phyloP scores from a whole-genome alignment of 2,888 invertebrate genomes.

The Sipha maydis region DNA sequence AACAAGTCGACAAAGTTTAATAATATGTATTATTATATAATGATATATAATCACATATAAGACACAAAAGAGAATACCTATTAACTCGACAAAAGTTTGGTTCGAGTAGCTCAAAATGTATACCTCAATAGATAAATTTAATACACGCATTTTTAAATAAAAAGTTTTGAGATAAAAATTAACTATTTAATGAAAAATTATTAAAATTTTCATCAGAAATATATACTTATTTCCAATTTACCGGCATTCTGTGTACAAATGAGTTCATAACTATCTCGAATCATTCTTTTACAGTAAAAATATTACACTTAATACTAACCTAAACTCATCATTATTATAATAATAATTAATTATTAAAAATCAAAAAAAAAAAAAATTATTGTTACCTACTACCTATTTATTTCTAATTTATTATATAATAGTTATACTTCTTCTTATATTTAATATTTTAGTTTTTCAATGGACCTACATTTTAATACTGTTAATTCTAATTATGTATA shows the following conservation, averaged over 20 bases:
- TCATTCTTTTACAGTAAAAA: constrained; percentile 13
- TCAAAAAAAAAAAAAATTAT: constrained; percentile 42
- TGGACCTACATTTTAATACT: constrained; percentile 29
- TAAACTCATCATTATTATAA: constrained; percentile 16
- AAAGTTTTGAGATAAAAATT: neutral
- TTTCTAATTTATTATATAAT: constrained; percentile 51
- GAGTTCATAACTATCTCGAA: constrained; percentile 7
- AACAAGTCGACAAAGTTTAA: neutral
- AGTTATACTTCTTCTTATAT: constrained; percentile 48
- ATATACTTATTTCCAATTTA: neutral
- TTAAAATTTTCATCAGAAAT: neutral
- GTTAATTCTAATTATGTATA: constrained; percentile 41
- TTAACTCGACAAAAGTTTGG: constrained; percentile 22
- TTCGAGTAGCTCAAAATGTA: constrained; percentile 48
- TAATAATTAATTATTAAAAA: constrained; percentile 21
- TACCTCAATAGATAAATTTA: constrained; percentile 38
- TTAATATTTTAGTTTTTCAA: constrained; percentile 50
- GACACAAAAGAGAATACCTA: neutral
- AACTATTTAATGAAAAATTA: neutral
- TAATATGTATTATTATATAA: no score
- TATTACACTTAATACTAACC: constrained; percentile 4
- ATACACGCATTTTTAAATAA: constrained; percentile 21
- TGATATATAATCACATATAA: neutral
- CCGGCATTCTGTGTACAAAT: neutral
- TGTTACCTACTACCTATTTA: constrained; percentile 21